Percentiles rank a stretch among this genome's conserved stretches.
These are phyloP conservation scores for Lasioglossum pauxillum DNA, from an alignment of 2,888 invertebrate species.

Conservation along the genomic window DNA sequence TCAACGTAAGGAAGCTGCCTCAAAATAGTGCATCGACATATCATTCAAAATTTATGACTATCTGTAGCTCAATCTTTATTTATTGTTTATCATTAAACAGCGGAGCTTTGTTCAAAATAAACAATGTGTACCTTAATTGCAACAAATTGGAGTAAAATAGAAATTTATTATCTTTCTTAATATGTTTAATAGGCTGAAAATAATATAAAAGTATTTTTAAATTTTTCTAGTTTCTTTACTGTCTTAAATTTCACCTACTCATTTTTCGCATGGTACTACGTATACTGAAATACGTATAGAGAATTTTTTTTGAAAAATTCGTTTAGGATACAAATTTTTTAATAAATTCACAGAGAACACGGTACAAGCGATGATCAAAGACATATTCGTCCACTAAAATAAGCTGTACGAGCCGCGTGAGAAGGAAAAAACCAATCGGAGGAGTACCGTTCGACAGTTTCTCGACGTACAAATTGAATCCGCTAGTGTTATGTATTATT, in stretches of 20 bases:
- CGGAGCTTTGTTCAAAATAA: too few species aligned
- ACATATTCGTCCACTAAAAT: neutral
- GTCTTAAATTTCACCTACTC: too few species aligned
- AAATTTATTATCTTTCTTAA: too few species aligned
- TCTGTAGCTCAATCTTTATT: neutral
- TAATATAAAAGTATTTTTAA: too few species aligned
- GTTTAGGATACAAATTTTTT: neutral
- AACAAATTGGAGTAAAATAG: too few species aligned
- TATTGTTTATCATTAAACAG: too few species aligned
- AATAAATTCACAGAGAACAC: neutral
- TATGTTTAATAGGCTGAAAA: too few species aligned
- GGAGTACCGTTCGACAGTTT: conserved; percentile 8
- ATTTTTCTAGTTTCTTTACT: too few species aligned
- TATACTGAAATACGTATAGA: neutral
- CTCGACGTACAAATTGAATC: conserved; percentile 13
- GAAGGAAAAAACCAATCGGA: neutral
- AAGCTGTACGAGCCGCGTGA: neutral
- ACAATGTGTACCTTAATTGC: too few species aligned
- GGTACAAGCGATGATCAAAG: neutral
- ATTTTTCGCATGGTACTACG: neutral
- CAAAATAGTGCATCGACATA: neutral
- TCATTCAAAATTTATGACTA: neutral
- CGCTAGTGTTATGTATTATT: conserved; percentile 11
- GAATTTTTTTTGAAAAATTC: neutral
- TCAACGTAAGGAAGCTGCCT: neutral